These are phyloP conservation scores for Chalcosyrphus nemorum DNA, from an alignment of 2,888 invertebrate species.

Conservation along the genomic window DNA sequence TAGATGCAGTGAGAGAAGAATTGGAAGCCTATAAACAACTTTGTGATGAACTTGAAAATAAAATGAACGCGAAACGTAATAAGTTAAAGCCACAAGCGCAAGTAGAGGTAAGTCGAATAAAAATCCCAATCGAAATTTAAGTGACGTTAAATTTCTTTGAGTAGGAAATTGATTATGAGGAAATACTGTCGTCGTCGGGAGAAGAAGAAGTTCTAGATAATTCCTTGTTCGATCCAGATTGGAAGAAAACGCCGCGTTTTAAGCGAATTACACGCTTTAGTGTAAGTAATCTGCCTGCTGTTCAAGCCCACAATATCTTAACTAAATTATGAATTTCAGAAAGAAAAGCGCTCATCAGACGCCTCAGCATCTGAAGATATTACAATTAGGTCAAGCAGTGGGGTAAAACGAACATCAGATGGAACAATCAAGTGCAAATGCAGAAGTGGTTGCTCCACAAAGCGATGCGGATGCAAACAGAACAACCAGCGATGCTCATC, in stretches of 20 bases:
- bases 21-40: conserved; percentile 75
- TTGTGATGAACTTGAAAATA: conserved; percentile 69
- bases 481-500: conserved; percentile 26
- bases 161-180: conserved; percentile 41
- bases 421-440: conserved; percentile 43
- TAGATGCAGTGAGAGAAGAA: conserved; percentile 76
- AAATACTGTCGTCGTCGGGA: conserved; percentile 41
- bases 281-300: background rate
- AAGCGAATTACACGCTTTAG: conserved; percentile 30
- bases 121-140: background rate
- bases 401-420: conserved; percentile 46
- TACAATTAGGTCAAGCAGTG: background rate
- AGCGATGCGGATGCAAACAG: conserved; percentile 43
- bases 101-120: conserved; percentile 42
- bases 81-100: conserved; percentile 65
- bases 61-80: conserved; percentile 22
- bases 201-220: conserved; percentile 49
- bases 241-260: conserved; percentile 74
- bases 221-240: conserved; percentile 74
- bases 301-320: background rate
- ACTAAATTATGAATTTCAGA: conserved; percentile 29
- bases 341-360: conserved; percentile 31
- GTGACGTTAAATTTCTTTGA: conserved; percentile 17
- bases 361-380: conserved; percentile 11
- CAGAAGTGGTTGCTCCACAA: conserved; percentile 32